Evolutionary conservation across 2,797 vertebrate genomes (phyloP).

Genomic region (Trachurus trachurus): DNA sequence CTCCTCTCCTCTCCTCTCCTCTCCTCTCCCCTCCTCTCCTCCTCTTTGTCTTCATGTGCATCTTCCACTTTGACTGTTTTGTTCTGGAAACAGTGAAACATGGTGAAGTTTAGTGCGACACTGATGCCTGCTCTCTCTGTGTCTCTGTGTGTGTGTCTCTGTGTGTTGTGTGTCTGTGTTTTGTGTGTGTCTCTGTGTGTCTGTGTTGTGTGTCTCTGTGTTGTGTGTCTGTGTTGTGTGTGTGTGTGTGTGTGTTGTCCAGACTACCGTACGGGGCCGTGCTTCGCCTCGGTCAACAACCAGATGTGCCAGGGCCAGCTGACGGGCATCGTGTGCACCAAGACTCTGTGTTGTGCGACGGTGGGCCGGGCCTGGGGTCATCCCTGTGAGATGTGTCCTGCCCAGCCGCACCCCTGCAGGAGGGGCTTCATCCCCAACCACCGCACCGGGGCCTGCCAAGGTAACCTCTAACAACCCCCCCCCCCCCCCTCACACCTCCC

Average conservation of each 20-base stretch:
- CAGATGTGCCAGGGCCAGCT: conserved; percentile 99
- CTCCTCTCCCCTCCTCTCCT: no score
- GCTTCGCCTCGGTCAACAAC: conserved; percentile 96
- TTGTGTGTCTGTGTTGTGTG: not conserved
- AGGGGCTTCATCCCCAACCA: conserved; percentile 98
- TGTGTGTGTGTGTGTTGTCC: conserved; percentile 24
- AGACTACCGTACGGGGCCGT: conserved; percentile 98
- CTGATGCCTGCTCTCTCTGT: no score
- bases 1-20: no score
- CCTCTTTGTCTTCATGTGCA: no score
- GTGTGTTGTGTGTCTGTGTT: no score
- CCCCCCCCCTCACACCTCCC: not conserved
- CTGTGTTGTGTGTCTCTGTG: not conserved
- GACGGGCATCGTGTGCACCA: conserved; percentile 98
- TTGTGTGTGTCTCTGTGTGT: not conserved
- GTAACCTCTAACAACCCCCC: conserved; percentile 82
- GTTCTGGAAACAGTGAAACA: no score
- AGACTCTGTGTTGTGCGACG: conserved; percentile 97
- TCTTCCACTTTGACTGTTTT: no score
- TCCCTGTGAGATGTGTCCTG: conserved; percentile 98
- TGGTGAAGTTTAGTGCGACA: no score
- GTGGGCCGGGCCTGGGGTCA: conserved; percentile 98
- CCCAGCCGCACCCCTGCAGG: conserved; percentile 97
- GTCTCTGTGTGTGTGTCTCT: no score
- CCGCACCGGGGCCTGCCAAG: conserved; percentile 98